Percentiles rank a stretch among this genome's conserved stretches.
Conservation (phyloP, 2,113 vertebrate genomes). For the Mobula hypostoma region DNA sequence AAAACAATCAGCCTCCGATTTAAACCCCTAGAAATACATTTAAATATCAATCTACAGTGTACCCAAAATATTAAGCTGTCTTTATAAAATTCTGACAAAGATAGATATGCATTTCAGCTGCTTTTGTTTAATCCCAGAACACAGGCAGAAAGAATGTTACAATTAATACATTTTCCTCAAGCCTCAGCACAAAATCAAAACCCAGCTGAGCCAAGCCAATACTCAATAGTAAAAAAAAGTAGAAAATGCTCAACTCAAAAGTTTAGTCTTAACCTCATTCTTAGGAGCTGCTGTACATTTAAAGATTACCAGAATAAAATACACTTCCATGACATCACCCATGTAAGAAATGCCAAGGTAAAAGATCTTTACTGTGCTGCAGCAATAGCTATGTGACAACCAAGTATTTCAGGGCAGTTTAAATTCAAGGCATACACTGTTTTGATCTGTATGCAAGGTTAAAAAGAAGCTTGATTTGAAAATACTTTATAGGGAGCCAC, state of each 20-base stretch:
- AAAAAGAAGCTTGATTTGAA: neutral
- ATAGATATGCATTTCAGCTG: neutral
- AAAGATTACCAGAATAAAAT: neutral
- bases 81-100: neutral
- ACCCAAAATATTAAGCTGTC: neutral
- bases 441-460: neutral
- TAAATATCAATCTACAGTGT: too few relatives aligned
- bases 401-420: neutral
- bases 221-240: neutral
- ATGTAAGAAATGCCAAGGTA: neutral
- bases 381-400: neutral
- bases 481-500: neutral
- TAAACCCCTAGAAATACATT: too few relatives aligned
- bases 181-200: neutral
- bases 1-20: neutral
- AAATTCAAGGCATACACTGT: neutral
- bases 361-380: neutral
- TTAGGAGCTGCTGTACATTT: neutral
- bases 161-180: neutral
- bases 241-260: neutral
- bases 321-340: neutral
- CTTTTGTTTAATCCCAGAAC: neutral
- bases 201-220: neutral
- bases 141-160: neutral
- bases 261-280: neutral